Percentiles rank a stretch among this genome's conserved stretches.
Evolutionary conservation across 2,888 invertebrate genomes (phyloP).

Genomic region (Zhuqinia jingwanae): DNA sequence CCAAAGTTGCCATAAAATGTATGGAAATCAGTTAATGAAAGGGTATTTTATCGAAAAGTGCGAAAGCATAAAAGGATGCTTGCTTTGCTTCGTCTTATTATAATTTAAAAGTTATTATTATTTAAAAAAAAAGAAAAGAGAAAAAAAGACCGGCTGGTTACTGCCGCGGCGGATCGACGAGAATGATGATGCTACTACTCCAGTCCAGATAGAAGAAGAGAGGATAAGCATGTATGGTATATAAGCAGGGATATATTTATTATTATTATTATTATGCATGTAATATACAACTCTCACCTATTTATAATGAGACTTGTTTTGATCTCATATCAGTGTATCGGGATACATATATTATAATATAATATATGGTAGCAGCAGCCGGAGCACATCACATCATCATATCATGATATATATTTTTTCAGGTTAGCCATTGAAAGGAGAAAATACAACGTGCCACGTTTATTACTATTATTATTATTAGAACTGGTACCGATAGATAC

Average conservation of each 20-base stretch:
- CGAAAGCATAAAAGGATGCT: constrained; percentile 55
- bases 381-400: constrained; percentile 30
- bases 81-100: constrained; percentile 32
- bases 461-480: constrained; percentile 52
- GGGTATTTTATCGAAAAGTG: constrained; percentile 61
- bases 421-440: constrained; percentile 27
- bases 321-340: neutral
- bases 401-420: constrained; percentile 45
- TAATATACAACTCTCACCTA: neutral
- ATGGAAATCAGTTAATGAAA: constrained; percentile 55
- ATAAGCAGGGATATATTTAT: neutral
- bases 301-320: neutral
- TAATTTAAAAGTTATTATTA: constrained; percentile 48
- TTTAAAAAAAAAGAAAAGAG: too few relatives aligned
- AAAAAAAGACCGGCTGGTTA: constrained; percentile 60
- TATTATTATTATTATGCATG: too few relatives aligned
- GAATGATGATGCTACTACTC: constrained; percentile 33
- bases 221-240: neutral
- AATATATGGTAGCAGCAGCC: neutral
- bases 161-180: constrained; percentile 34
- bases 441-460: constrained; percentile 48
- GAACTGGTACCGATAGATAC: constrained; percentile 60
- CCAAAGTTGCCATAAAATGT: constrained; percentile 34
- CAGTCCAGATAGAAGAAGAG: too few relatives aligned
- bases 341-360: neutral